phyloP scores from a whole-genome alignment of 2,888 invertebrate species.

The Phortica okadai region DNA sequence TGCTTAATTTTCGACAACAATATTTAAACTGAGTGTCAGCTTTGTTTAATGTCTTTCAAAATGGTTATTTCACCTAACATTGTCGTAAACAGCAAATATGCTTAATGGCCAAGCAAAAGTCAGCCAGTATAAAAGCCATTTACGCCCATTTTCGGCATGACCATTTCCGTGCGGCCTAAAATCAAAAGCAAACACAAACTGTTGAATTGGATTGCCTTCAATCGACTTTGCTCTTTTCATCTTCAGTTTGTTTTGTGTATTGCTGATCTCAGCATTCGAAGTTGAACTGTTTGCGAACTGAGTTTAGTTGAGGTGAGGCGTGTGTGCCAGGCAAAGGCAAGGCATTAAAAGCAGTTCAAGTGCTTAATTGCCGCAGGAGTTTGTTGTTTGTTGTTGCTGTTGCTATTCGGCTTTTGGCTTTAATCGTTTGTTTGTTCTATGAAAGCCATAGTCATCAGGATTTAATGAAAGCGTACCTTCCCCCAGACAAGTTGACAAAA shows the following conservation, averaged over 20 bases:
- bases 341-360: conserved; percentile 34
- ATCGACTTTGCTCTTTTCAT: background rate
- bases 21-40: background rate
- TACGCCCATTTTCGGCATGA: background rate
- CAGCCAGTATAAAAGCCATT: background rate
- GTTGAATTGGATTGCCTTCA: background rate
- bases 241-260: background rate
- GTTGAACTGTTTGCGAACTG: background rate
- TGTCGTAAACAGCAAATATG: background rate
- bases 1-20: background rate
- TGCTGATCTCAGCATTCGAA: background rate
- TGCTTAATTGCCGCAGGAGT: conserved; percentile 31
- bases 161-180: background rate
- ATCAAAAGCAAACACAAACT: background rate
- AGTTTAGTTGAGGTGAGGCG: background rate
- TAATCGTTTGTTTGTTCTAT: background rate
- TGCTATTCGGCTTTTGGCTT: background rate
- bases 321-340: background rate
- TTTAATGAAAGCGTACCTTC: no score
- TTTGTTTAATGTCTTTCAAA: background rate
- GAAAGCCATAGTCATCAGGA: no score
- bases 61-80: background rate
- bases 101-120: background rate
- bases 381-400: background rate
- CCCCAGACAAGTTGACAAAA: no score